A percentile compares a stretch with the other conserved stretches of the same genome.
phyloP scores from a whole-genome alignment of 2,888 invertebrate genomes.

The Rhorus exstirpatorius region DNA sequence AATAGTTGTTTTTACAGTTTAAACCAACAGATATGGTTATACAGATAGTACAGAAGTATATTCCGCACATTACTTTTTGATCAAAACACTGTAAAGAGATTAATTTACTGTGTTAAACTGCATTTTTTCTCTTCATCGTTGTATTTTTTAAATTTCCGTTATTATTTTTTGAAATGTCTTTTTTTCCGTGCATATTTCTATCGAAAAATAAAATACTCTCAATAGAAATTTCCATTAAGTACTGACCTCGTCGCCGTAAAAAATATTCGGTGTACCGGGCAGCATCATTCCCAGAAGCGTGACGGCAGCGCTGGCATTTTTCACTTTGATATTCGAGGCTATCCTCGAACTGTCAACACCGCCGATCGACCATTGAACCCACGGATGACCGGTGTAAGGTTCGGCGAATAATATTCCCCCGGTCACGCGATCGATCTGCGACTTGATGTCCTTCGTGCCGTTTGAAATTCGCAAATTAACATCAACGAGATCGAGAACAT shows the following conservation, averaged over 20 bases:
- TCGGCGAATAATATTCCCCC: constrained; percentile 88
- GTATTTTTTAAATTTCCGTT: too few species aligned
- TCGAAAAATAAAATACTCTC: too few species aligned
- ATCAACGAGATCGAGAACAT: constrained; percentile 91
- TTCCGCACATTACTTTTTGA: too few species aligned
- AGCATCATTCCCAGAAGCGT: constrained; percentile 92
- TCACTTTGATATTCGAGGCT: constrained; percentile 86
- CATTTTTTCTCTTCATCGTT: too few species aligned
- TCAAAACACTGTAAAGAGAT: too few species aligned
- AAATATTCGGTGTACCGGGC: constrained; percentile 95
- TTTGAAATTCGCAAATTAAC: constrained; percentile 89
- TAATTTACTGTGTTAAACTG: too few species aligned
- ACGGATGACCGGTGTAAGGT: constrained; percentile 88
- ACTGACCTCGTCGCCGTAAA: constrained; percentile 97
- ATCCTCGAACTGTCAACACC: constrained; percentile 89
- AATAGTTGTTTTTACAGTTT: too few species aligned
- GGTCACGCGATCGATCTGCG: constrained; percentile 88
- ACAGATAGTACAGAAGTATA: too few species aligned
- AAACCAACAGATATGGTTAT: too few species aligned
- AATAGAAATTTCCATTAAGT: too few species aligned
- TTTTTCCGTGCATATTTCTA: too few species aligned
- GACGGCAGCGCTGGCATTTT: constrained; percentile 90
- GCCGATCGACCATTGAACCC: constrained; percentile 94
- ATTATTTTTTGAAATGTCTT: too few species aligned
- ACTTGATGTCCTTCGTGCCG: constrained; percentile 88